Conservation (phyloP, 2,113 vertebrate genomes). For the Puma concolor region DNA sequence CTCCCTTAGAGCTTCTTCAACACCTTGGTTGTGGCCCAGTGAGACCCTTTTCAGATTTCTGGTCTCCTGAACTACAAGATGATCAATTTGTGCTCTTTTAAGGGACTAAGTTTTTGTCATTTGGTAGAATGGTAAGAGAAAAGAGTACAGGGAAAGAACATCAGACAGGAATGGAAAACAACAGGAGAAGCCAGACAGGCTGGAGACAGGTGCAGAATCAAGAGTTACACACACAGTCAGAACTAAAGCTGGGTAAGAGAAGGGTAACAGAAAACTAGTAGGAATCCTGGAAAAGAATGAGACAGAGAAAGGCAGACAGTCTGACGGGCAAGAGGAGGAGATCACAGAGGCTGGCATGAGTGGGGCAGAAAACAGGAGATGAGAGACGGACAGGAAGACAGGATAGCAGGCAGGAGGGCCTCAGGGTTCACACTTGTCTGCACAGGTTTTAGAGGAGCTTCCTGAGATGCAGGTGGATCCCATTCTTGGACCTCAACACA, state of each 20-base stretch:
- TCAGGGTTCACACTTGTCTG: background rate
- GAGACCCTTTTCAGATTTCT: background rate
- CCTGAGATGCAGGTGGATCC: slow-evolving; percentile 88
- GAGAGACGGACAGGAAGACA: background rate
- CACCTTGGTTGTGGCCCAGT: background rate
- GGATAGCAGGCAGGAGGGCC: no score
- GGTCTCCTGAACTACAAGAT: background rate
- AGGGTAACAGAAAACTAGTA: background rate
- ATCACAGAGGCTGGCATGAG: background rate
- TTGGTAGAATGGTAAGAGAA: background rate
- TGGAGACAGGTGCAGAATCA: background rate
- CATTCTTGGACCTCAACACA: slow-evolving; percentile 88
- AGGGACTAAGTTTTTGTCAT: background rate
- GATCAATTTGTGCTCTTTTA: background rate
- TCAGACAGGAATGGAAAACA: background rate
- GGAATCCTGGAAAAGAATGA: background rate
- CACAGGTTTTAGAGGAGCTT: background rate
- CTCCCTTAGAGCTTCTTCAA: background rate
- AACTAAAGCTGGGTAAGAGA: background rate
- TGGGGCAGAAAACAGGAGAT: background rate
- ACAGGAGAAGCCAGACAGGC: background rate
- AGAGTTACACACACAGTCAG: background rate
- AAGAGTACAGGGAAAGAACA: background rate
- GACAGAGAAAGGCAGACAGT: background rate
- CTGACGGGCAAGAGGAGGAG: background rate